phyloP scores from a whole-genome alignment of 2,888 invertebrate genomes.

The Caenorhabditis sp. region DNA sequence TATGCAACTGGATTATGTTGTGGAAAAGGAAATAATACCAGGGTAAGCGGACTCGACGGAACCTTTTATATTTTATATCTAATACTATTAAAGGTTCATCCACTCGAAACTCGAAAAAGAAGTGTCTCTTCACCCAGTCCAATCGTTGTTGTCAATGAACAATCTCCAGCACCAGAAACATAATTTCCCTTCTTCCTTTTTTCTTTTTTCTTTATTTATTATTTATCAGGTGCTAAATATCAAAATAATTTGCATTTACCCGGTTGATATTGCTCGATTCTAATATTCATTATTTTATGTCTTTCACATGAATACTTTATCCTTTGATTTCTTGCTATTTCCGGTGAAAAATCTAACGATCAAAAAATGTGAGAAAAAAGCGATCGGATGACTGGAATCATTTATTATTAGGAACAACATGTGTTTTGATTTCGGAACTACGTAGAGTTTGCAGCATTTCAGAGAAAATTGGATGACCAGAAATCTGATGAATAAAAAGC shows the following conservation, averaged over 20 bases:
- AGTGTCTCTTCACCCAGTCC: conserved; percentile 38
- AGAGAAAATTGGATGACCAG: no score
- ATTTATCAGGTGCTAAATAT: not conserved
- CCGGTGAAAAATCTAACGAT: no score
- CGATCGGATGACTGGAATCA: no score
- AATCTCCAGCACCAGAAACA: not conserved
- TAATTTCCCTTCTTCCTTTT: not conserved
- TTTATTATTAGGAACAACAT: no score
- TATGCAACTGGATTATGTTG: conserved; percentile 35
- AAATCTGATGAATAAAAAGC: no score
- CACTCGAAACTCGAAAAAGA: conserved; percentile 17
- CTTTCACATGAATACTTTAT: not conserved
- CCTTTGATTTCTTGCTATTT: no score
- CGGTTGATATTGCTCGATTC: not conserved
- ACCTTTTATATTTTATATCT: no score
- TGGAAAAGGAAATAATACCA: conserved; percentile 5
- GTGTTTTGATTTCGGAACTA: no score
- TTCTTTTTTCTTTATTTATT: not conserved
- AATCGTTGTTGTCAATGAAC: conserved; percentile 10
- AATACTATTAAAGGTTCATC: conserved; percentile 6
- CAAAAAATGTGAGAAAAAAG: no score
- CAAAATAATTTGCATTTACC: not conserved
- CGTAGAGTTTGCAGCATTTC: no score
- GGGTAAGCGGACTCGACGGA: no score
- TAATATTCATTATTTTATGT: not conserved